Conservation (phyloP, 2,113 vertebrate species). For the Lepisosteus oculatus region DNA sequence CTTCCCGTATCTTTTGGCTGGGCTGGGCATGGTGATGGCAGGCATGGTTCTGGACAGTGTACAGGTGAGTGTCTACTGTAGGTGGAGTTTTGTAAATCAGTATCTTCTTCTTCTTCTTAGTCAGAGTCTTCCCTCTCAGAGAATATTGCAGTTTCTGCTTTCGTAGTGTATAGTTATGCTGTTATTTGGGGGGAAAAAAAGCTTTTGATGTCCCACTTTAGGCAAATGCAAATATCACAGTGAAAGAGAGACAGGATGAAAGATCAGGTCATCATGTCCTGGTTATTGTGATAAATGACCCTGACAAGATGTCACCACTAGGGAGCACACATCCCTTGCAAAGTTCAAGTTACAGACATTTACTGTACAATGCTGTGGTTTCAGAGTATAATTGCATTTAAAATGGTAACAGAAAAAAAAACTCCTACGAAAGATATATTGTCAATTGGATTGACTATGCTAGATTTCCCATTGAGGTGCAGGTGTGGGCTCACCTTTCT, state of each 20-base stretch:
- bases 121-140: too few relatives aligned
- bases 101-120: background rate
- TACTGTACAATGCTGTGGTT: background rate
- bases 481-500: too few relatives aligned
- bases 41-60: constrained; percentile 79
- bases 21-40: constrained; percentile 80
- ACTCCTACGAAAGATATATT: too few relatives aligned
- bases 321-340: background rate
- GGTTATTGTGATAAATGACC: constrained; percentile 6
- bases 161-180: too few relatives aligned
- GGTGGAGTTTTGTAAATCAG: background rate
- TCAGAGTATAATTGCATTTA: background rate
- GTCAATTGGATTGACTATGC: too few relatives aligned
- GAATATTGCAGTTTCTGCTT: too few relatives aligned
- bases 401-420: too few relatives aligned
- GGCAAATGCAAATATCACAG: too few relatives aligned
- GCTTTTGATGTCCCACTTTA: too few relatives aligned
- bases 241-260: background rate
- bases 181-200: too few relatives aligned
- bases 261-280: constrained; percentile 30
- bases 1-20: constrained; percentile 74
- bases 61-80: constrained; percentile 69
- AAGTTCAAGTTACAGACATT: background rate
- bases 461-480: too few relatives aligned
- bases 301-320: background rate